Conservation (phyloP, 2,888 invertebrate species). For the Pyrgus malvae region DNA sequence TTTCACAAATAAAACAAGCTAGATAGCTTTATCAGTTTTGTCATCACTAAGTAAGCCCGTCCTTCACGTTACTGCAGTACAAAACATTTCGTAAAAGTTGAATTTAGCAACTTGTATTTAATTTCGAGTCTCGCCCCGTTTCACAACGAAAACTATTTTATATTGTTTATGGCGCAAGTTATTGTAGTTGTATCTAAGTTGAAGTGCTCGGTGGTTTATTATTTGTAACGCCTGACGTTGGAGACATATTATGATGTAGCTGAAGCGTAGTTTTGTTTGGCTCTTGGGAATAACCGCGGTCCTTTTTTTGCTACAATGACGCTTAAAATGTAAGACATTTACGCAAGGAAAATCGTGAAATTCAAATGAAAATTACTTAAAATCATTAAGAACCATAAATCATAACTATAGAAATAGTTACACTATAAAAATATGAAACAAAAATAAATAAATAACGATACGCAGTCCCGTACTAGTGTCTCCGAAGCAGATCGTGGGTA, state of each 20-base stretch:
- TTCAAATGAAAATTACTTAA: no score
- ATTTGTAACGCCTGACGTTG: slow-evolving; percentile 34
- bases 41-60: slow-evolving; percentile 18
- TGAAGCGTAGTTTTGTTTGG: slow-evolving; percentile 19
- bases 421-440: no score
- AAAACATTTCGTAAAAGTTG: slow-evolving; percentile 20
- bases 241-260: slow-evolving; percentile 34
- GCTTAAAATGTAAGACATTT: no score
- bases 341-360: no score
- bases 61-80: slow-evolving; percentile 9
- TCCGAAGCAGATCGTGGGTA: no score
- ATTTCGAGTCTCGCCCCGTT: slow-evolving; percentile 23
- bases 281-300: slow-evolving; percentile 1
- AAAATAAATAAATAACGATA: no score
- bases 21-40: slow-evolving; percentile 13
- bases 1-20: slow-evolving; percentile 10
- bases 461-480: no score
- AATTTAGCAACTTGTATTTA: slow-evolving; percentile 25
- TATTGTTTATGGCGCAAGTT: slow-evolving; percentile 38
- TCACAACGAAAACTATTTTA: slow-evolving; percentile 31
- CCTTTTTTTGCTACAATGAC: not conserved
- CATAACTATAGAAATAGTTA: no score
- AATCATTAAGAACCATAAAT: no score
- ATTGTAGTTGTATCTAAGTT: slow-evolving; percentile 36
- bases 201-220: slow-evolving; percentile 38